A percentile compares a stretch with the other conserved stretches of the same genome.
Evolutionary conservation across 2,797 vertebrate species (phyloP).

Genomic region (Necrosyrtes monachus): DNA sequence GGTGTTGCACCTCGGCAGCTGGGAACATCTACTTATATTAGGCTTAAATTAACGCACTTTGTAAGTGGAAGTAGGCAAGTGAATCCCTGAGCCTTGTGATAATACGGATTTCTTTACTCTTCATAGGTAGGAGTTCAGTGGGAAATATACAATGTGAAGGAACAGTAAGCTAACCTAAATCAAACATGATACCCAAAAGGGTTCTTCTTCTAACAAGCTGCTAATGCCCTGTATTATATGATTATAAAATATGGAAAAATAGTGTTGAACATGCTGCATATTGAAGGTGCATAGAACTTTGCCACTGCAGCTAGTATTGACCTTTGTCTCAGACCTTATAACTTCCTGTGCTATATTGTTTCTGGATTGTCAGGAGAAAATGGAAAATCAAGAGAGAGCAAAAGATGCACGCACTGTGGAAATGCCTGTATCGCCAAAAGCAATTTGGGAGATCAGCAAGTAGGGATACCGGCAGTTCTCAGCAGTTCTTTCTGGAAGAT

Average conservation of each 20-base stretch:
- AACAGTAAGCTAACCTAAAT: not conserved
- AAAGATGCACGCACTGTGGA: not conserved
- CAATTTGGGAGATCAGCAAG: conserved; percentile 49
- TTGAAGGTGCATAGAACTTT: not conserved
- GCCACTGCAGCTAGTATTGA: not conserved
- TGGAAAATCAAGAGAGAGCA: not conserved
- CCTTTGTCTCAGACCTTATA: not conserved
- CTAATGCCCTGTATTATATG: not conserved
- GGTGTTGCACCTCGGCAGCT: accelerated
- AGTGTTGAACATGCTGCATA: not conserved
- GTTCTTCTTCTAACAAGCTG: not conserved
- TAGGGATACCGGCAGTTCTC: conserved; percentile 25
- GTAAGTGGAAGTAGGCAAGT: not conserved
- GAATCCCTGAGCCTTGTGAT: not conserved
- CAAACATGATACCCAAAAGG: not conserved
- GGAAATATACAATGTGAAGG: not conserved
- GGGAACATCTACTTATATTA: not conserved
- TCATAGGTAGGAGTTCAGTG: not conserved
- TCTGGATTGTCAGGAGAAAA: conserved; percentile 22
- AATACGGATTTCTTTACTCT: not conserved
- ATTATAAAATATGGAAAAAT: not conserved
- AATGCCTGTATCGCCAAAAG: conserved; percentile 2
- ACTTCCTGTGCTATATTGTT: not conserved
- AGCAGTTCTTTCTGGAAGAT: conserved; percentile 50
- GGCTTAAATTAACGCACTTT: not conserved